Evolutionary conservation across 2,888 invertebrate genomes (phyloP), one percentile per base, ranked within the genome.

Genomic region (Hofmannophila pseudospretella): DNA sequence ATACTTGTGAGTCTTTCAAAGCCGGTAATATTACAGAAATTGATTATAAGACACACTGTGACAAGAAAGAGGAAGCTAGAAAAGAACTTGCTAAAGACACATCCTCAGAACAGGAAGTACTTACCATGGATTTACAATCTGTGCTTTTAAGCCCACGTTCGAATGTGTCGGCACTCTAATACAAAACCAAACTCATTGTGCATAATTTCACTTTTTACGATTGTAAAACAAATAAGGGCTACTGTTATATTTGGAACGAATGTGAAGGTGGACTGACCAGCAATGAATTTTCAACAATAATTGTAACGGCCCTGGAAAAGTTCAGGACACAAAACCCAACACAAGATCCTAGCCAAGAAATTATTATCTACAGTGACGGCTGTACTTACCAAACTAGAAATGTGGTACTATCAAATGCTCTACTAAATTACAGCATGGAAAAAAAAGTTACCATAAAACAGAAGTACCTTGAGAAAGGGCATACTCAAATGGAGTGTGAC

Each of bases 401-500:
- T 16, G 33, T 39, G 20, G 51, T 4, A 39, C 16, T 58, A 5
- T 47, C 49, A 12, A 57, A 61, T 43, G 49, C 58, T 1, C 33
- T 58, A 0, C 28, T 58, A 4, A 19, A 38, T 22, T 39, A 53
- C 23, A 51, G 51, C 11, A 48, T 52, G 34, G 35, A 30, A n/a
- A 33, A 38, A 23, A 34, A 39, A 7, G 25, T 49, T n/a, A 23
- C 20, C 1, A 45, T 47, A 12, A 55, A 50, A 3, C 58, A 58
- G 31, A 57, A 58, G 25, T 56, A 41, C 27, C 37, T 58, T 4
- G 58, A 53, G 38, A 49, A 47, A 20, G 58, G 54, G 16, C 56
- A 59, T 34, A 54, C 53, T 1, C 55, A 58, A 32, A 48, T 51
- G 48, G 48, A 51, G 19, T 42, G 41, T 4, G 70, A 73, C 40